Percentiles rank a stretch among this genome's conserved stretches.
Conservation (phyloP, 2,888 invertebrate genomes). For the Nowickia ferox region DNA sequence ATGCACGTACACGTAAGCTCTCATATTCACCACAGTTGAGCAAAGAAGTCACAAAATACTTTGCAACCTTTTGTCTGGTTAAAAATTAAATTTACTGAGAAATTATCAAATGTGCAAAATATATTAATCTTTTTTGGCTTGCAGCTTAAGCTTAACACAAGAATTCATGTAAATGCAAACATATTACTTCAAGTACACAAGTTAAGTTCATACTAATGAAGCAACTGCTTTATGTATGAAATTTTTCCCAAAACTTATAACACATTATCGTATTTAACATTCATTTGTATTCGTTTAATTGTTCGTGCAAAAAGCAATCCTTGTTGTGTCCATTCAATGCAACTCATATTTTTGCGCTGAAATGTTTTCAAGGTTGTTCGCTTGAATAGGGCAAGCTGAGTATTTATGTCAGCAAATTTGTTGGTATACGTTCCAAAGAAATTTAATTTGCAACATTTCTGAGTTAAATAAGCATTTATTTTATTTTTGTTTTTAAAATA, state of each 20-base stretch:
- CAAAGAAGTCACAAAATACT: no score
- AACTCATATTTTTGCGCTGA: slow-evolving; percentile 33
- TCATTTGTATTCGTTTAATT: slow-evolving; percentile 32
- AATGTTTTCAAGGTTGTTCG: not conserved
- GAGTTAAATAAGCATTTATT: not conserved
- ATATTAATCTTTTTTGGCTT: not conserved
- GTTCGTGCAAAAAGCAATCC: slow-evolving; percentile 8
- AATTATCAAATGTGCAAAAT: no score
- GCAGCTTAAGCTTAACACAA: not conserved
- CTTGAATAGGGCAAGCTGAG: not conserved
- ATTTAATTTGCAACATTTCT: not conserved
- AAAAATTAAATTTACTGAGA: no score
- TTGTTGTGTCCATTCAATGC: not conserved
- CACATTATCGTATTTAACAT: slow-evolving; percentile 33
- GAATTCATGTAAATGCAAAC: not conserved
- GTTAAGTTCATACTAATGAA: slow-evolving; percentile 6
- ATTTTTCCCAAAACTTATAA: slow-evolving; percentile 37
- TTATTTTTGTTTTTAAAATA: not conserved
- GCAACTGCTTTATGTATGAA: slow-evolving; percentile 28
- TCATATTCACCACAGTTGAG: no score
- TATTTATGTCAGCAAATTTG: not conserved
- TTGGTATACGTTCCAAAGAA: not conserved
- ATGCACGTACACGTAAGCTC: no score
- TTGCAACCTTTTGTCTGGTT: no score
- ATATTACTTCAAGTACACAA: slow-evolving; percentile 27